Conservation (phyloP, 2,797 vertebrate genomes). For the Aratinga solstitialis region DNA sequence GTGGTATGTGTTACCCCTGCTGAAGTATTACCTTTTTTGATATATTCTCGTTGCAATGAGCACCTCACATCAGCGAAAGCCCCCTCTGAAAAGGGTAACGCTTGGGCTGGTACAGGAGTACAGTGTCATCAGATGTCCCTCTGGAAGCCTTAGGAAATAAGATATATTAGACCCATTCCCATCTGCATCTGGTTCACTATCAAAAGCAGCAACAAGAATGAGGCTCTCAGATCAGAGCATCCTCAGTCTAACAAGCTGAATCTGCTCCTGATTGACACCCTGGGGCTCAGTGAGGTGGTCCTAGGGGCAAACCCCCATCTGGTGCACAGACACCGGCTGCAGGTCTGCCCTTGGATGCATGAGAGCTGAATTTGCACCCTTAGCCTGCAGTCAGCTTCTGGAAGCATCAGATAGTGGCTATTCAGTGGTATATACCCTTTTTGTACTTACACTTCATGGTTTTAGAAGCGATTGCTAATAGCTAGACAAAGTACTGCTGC, state of each 20-base stretch:
- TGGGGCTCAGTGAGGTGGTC: neutral
- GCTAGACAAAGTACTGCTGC: neutral
- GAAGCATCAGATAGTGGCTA: neutral
- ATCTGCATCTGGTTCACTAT: neutral
- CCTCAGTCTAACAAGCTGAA: fast-evolving
- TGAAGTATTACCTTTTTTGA: neutral
- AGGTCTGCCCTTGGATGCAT: neutral
- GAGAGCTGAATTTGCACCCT: neutral
- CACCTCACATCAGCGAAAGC: neutral
- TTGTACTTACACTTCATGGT: neutral
- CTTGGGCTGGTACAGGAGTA: neutral
- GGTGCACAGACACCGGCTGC: neutral
- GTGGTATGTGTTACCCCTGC: neutral
- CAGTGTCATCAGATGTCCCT: neutral
- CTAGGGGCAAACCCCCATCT: neutral
- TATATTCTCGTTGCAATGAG: neutral
- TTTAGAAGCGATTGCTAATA: neutral
- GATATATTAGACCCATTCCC: neutral
- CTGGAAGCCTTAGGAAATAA: neutral
- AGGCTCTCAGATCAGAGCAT: neutral
- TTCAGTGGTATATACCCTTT: neutral
- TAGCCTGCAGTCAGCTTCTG: neutral
- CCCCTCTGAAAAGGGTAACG: neutral
- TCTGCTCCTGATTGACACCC: fast-evolving
- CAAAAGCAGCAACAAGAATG: neutral